A percentile compares a stretch with the other conserved stretches of the same genome.
phyloP scores from a whole-genome alignment of 2,888 invertebrate genomes.

The Cephus nigrinus region DNA sequence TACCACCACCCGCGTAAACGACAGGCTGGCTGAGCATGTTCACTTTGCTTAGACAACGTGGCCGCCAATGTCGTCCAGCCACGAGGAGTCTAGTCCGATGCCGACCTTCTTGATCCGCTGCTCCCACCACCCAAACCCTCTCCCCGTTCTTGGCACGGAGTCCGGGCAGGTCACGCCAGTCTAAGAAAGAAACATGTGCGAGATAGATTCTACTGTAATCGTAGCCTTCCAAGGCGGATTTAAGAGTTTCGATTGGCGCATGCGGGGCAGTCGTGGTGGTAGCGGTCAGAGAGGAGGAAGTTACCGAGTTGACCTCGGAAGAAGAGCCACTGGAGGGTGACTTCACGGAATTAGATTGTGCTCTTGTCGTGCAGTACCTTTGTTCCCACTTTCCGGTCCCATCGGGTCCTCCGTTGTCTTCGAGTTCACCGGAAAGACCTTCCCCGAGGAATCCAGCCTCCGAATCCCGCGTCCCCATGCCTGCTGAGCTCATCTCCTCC shows the following conservation, averaged over 20 bases:
- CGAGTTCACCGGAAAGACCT: not conserved
- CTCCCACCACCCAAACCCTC: conserved; percentile 63
- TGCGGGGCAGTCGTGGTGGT: conserved; percentile 28
- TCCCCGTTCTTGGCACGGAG: conserved; percentile 27
- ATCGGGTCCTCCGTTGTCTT: not conserved
- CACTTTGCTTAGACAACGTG: conserved; percentile 63
- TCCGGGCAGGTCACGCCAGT: conserved; percentile 57
- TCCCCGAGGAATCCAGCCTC: not conserved
- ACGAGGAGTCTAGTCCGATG: conserved; percentile 67
- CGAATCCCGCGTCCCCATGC: not conserved
- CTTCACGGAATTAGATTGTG: conserved; percentile 20
- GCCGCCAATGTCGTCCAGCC: conserved; percentile 67
- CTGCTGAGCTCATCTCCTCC: not conserved
- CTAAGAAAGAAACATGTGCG: conserved; percentile 63
- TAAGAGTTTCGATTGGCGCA: conserved; percentile 39
- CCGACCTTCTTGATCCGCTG: conserved; percentile 65
- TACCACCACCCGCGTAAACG: conserved; percentile 67
- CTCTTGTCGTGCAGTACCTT: conserved; percentile 11
- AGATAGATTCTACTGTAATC: conserved; percentile 63
- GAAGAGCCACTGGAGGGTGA: conserved; percentile 20
- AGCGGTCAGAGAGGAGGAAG: conserved; percentile 25
- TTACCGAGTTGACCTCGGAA: conserved; percentile 20
- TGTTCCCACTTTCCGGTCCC: not conserved
- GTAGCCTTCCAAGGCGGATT: conserved; percentile 52
- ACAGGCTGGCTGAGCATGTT: conserved; percentile 68